Evolutionary conservation across 2,113 vertebrate genomes (phyloP).

Genomic region (Sander lucioperca): DNA sequence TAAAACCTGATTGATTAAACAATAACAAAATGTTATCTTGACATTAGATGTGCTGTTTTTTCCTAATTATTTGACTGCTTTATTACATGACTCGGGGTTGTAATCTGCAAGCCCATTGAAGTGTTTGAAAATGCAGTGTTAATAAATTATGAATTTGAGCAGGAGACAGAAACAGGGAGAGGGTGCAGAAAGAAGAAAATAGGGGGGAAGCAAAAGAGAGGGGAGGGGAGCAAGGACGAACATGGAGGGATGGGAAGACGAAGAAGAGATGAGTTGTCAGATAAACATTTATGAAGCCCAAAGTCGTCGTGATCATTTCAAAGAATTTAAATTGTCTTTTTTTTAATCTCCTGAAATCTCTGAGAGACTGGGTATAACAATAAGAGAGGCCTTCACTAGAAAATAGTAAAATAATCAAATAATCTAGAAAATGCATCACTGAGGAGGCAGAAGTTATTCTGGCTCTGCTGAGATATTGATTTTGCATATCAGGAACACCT

Average conservation of each 20-base stretch:
- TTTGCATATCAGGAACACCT: slow-evolving; percentile 36
- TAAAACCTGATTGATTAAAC: slow-evolving; percentile 40
- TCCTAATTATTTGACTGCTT: slow-evolving; percentile 13
- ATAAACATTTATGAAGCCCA: background rate
- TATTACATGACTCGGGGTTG: slow-evolving; percentile 10
- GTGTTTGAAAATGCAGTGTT: slow-evolving; percentile 23
- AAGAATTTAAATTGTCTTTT: slow-evolving; percentile 35
- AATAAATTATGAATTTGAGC: slow-evolving; percentile 15
- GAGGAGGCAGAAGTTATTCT: slow-evolving; percentile 23
- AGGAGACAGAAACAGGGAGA: background rate
- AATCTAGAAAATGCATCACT: slow-evolving; percentile 15
- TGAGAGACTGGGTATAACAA: background rate
- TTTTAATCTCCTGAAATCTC: slow-evolving; percentile 26
- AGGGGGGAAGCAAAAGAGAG: background rate
- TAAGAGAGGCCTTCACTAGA: slow-evolving; percentile 9
- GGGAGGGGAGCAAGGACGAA: background rate
- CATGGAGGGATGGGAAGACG: background rate
- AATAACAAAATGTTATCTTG: slow-evolving; percentile 22
- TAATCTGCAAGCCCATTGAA: slow-evolving; percentile 8
- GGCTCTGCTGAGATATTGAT: slow-evolving; percentile 55
- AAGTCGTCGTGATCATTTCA: slow-evolving; percentile 29
- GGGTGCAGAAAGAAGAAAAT: background rate
- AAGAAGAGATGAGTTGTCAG: slow-evolving; percentile 18
- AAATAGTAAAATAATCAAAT: slow-evolving; percentile 44
- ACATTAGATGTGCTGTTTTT: slow-evolving; percentile 4